Evolutionary conservation across 2,797 vertebrate species (phyloP).

Genomic region (Diplodus puntazzo): DNA sequence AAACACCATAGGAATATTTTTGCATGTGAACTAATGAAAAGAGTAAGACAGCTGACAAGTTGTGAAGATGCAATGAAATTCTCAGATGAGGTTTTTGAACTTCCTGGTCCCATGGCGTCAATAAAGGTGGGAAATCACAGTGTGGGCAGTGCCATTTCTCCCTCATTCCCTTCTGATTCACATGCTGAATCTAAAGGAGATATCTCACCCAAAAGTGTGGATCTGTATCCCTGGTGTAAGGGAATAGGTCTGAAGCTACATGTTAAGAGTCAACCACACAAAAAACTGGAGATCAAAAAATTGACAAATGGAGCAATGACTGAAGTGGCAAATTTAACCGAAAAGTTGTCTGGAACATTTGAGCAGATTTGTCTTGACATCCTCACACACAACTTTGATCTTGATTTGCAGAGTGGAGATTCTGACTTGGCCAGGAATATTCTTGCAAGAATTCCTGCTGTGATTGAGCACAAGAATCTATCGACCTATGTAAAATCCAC

Average conservation of each 20-base stretch:
- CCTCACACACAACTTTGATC: constrained; percentile 45
- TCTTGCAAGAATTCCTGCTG: constrained; percentile 10
- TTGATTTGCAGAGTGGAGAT: constrained; percentile 11
- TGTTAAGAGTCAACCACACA: not conserved
- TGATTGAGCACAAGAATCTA: constrained; percentile 11
- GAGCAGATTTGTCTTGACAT: constrained; percentile 48
- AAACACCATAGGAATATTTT: constrained; percentile 13
- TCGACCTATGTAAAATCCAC: too few relatives aligned
- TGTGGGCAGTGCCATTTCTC: not conserved
- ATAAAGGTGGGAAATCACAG: not conserved
- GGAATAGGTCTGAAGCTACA: constrained; percentile 38
- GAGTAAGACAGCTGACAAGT: constrained; percentile 11
- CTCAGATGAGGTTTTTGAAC: constrained; percentile 43
- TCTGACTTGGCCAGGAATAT: constrained; percentile 18
- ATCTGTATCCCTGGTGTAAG: constrained; percentile 37
- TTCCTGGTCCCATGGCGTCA: not conserved
- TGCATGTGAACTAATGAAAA: constrained; percentile 28
- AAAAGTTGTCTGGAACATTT: constrained; percentile 55
- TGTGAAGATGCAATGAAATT: constrained; percentile 18
- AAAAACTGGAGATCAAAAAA: constrained; percentile 27
- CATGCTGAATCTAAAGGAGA: not conserved
- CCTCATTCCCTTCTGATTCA: too few relatives aligned
- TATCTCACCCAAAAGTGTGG: not conserved
- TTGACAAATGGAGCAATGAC: constrained; percentile 46
- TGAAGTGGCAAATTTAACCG: constrained; percentile 48